Base-by-base conservation (phyloP, 2,888 invertebrate genomes). In the Rhabditophanes sp. region DNA sequence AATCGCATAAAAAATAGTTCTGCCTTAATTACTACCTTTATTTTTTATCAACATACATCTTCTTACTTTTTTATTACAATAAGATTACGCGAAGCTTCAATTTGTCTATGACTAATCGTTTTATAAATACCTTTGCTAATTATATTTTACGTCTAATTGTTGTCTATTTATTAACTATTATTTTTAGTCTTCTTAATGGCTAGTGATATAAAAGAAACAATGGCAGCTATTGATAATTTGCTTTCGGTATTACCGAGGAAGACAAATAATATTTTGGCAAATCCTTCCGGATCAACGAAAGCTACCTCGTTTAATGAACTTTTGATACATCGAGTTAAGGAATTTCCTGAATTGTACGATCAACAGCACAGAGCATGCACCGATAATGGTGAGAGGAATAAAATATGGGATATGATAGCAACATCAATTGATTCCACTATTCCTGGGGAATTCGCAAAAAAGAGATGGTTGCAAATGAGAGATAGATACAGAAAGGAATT, bases 321-420 rank as follows among this genome's bases (percentile, higher is more conserved):
- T 14, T 16, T 38, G 14, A 38, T 38, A 12, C 11, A 15, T 11
- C 29, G 32, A 6, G 38, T 42, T 17, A 12, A 32, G 19, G 48
- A 49, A 11, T 45, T 55, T 37, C 60, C 60, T 5, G 55, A 52
- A 20, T 44, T 60, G n/a, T 60, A 60, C 41, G 58, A 60, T 33
- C 60, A 61, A 31, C 46, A 53, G 3, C 44, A 49, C 31, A 42
- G 54, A n/a, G 44, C 44, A 17, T 36, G 42, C 20, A 46, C 41
- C 27, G 50, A 50, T 18, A 56, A 56, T 26, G 42, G 42, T 18
- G 57, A 59, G 35, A 28, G 60, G 14, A 54, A 51, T 25, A 32
- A 46, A 19, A 50, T 60, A 8, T 60, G 60, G 60, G 55, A 59
- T 19, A 37, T 37, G n/a, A 61, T 61, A 11, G 57, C 58, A n/a